phyloP scores from a whole-genome alignment of 2,888 invertebrate genomes.

The Phyto melanocephala region DNA sequence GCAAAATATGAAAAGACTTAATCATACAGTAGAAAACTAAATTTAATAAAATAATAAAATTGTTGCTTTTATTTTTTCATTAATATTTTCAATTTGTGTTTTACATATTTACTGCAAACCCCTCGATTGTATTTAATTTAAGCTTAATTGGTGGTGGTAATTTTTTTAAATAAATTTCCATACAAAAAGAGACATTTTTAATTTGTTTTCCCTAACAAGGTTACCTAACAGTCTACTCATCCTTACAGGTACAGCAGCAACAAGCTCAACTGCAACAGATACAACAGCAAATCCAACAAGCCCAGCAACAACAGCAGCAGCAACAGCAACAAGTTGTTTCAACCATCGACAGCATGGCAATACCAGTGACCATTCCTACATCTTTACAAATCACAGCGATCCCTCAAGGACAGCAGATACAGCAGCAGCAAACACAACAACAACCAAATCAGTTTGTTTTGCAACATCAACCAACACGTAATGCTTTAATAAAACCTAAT shows the following conservation, averaged over 20 bases:
- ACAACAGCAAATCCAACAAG: conserved; percentile 66
- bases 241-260: conserved; percentile 67
- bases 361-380: conserved; percentile 64
- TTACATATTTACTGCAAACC: not conserved
- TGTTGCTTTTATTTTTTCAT: not conserved
- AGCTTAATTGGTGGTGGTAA: conserved; percentile 53
- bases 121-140: conserved; percentile 9
- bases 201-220: conserved; percentile 60
- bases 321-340: conserved; percentile 67
- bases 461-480: conserved; percentile 55
- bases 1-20: no score
- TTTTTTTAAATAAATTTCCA: conserved; percentile 56
- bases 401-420: conserved; percentile 49
- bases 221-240: conserved; percentile 66
- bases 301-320: conserved; percentile 72
- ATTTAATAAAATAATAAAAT: no score
- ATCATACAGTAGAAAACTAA: no score
- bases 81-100: not conserved
- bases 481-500: conserved; percentile 65
- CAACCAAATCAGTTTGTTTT: conserved; percentile 65
- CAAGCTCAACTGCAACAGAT: conserved; percentile 66
- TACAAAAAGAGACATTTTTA: conserved; percentile 58
- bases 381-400: conserved; percentile 67
- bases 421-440: conserved; percentile 69
- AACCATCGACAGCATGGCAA: conserved; percentile 71